These are phyloP conservation scores for Heliconius melpomene DNA, from an alignment of 1,140 invertebrate species.

Conservation along the genomic window DNA sequence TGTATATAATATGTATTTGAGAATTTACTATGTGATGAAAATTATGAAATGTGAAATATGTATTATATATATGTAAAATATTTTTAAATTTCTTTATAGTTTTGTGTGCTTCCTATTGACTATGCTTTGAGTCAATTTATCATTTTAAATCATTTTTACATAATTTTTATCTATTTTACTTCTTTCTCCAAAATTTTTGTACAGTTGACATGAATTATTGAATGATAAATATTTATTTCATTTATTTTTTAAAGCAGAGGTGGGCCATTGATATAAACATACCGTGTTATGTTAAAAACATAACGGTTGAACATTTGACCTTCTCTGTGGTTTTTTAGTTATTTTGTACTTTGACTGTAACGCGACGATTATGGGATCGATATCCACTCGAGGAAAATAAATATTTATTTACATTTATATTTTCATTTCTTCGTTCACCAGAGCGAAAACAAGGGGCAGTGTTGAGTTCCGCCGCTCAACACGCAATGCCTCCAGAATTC, in stretches of 20 bases:
- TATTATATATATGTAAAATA: neutral
- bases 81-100: neutral
- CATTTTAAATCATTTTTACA: neutral
- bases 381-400: no score
- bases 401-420: no score
- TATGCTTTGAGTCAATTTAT: neutral
- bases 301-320: no score
- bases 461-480: no score
- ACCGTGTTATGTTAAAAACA: neutral
- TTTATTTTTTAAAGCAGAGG: neutral
- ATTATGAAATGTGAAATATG: constrained; percentile 3
- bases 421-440: no score
- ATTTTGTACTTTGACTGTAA: no score
- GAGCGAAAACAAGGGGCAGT: no score
- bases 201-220: neutral
- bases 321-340: no score
- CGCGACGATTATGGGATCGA: no score
- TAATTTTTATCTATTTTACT: neutral
- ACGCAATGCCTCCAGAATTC: no score
- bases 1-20: constrained; percentile 14
- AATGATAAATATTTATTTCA: neutral
- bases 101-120: neutral
- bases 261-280: neutral
- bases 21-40: neutral
- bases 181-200: neutral